A percentile compares a stretch with the other conserved stretches of the same genome.
These are phyloP conservation scores for Leptoteleia sp. DNA, from an alignment of 1,140 invertebrate genomes.

Conservation along the genomic window DNA sequence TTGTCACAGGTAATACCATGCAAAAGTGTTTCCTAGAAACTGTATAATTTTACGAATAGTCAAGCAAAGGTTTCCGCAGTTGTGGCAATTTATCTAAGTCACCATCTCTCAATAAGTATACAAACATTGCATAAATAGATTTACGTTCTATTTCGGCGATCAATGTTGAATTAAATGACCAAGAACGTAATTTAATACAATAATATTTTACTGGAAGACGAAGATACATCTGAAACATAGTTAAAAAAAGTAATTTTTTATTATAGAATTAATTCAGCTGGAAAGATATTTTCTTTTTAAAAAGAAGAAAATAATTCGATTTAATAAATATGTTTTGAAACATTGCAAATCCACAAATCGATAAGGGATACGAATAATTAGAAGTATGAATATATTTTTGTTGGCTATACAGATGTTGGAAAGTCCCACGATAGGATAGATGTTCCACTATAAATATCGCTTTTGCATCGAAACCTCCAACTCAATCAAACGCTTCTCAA, in stretches of 20 bases:
- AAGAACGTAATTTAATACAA: too few species aligned
- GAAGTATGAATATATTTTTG: conserved; percentile 78
- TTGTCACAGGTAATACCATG: conserved; percentile 76
- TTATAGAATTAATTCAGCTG: too few species aligned
- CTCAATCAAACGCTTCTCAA: conserved; percentile 72
- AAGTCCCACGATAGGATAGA: conserved; percentile 72
- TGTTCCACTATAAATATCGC: conserved; percentile 78
- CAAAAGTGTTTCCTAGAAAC: conserved; percentile 38
- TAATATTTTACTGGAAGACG: too few species aligned
- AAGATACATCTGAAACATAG: too few species aligned
- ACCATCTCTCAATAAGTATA: conserved; percentile 4
- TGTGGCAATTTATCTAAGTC: conserved; percentile 20
- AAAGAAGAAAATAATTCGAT: too few species aligned
- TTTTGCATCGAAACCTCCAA: conserved; percentile 77
- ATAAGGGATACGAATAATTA: conserved; percentile 36
- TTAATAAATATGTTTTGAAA: too few species aligned
- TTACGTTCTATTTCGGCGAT: conserved; percentile 14
- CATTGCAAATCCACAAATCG: conserved; percentile 50
- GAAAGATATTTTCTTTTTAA: too few species aligned
- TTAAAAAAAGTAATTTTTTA: too few species aligned
- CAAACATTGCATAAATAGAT: background rate
- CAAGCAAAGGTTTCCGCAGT: conserved; percentile 16
- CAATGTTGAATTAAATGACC: background rate
- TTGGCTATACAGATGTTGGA: conserved; percentile 75
- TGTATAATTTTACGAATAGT: conserved; percentile 12